Conservation (phyloP, 2,797 vertebrate genomes). For the Petrocephalus sullivani region DNA sequence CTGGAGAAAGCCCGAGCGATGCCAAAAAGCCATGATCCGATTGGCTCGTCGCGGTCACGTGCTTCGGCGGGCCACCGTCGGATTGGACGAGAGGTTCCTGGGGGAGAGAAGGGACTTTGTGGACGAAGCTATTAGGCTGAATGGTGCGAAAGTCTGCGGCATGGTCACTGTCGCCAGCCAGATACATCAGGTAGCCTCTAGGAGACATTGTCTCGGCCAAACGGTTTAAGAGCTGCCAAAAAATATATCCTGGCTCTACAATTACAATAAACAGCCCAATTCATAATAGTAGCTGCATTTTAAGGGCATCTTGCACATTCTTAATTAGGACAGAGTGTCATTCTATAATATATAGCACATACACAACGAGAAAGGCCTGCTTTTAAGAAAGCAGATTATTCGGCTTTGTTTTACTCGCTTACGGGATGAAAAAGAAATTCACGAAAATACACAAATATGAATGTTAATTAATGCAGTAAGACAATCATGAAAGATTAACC, state of each 20-base stretch:
- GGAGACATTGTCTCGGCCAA: not conserved
- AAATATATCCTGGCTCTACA: not conserved
- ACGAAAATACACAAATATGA: not conserved
- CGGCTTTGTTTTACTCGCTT: not conserved
- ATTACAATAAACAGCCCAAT: not conserved
- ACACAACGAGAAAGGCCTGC: not conserved
- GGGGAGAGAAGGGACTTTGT: not conserved
- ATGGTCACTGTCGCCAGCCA: not conserved
- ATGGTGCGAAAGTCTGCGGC: not conserved
- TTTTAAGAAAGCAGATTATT: not conserved
- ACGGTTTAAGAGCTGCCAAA: not conserved
- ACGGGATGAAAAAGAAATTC: not conserved
- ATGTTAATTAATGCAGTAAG: not conserved
- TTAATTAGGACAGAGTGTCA: not conserved
- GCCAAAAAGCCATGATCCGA: not conserved
- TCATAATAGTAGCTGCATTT: not conserved
- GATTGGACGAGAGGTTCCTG: not conserved
- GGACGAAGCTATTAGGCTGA: not conserved
- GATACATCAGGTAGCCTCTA: not conserved
- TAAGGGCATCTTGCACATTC: not conserved
- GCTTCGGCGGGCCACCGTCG: not conserved
- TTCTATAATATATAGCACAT: not conserved
- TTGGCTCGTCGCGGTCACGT: not conserved
- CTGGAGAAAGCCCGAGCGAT: not conserved
- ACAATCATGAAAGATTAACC: not conserved